Evolutionary conservation across 2,797 vertebrate species (phyloP), one percentile per base, ranked within the genome.

Genomic region (Antennarius maculatus): DNA sequence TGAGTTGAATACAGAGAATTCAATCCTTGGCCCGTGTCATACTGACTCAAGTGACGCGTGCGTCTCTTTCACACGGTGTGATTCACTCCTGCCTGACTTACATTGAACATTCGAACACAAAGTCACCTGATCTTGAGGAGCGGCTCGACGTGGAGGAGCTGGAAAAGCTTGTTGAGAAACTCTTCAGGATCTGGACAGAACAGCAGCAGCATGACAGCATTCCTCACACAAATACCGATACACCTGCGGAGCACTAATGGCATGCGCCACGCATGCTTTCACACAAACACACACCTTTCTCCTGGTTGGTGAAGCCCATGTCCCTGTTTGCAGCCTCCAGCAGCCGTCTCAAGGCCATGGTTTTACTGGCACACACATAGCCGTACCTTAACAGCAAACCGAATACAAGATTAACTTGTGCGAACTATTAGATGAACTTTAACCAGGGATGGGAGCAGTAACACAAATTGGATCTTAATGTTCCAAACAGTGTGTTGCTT

Each of bases 311-410:
- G 84, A 95, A 96, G 53, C 95, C 94, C 0, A 77, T 78, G 63
- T 94, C 81, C 3, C 81, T 88, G 6, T 90, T 93, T 0, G 91
- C 91, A 0, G 88, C 92, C 79, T 95, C 93, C 85, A 96, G 88
- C 56, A 94, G 88, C 39, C 93, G 92, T 64, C 95, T 90, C 76
- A 96, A 56, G 0, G 94, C 91, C 95, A 96, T 96, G n/a, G 94
- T 93, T 82, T 96, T 96, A 76, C 94, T 95, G 82, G 95, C 95
- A 43, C 95, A 95, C 45, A 96, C 94, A 2, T 95, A 96, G 5
- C 95, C 95, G 3, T 89, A 89, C 86, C 95, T 96, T 31, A 1
- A 29, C 51, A 48, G 76, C 48, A 55, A 0, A 5, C 71, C 18
- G 14, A 18, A 50, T 0, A 3, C 13, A 23, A 23, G 23, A 8